Evolutionary conservation across 2,797 vertebrate species (phyloP).

Genomic region (Characodon lateralis): DNA sequence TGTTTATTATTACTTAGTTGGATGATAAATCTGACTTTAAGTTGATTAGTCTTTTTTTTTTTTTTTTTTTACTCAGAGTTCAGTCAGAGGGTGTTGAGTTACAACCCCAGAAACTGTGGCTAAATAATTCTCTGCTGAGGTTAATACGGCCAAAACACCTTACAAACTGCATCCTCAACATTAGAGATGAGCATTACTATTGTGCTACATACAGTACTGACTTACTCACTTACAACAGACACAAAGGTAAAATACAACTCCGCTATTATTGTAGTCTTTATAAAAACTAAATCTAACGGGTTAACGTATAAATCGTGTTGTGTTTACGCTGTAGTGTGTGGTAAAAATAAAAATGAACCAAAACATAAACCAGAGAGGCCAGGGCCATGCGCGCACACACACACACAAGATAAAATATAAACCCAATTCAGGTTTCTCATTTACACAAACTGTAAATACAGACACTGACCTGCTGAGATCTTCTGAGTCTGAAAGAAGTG

Average conservation of each 20-base stretch:
- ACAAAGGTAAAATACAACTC: constrained; percentile 68
- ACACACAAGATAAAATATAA: constrained; percentile 29
- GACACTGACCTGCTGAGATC: constrained; percentile 62
- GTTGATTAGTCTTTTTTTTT: background rate
- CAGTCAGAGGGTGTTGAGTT: background rate
- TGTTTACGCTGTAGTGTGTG: constrained; percentile 64
- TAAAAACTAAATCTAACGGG: constrained; percentile 68
- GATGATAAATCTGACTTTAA: constrained; percentile 4
- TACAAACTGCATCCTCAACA: constrained; percentile 63
- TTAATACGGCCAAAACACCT: constrained; percentile 38
- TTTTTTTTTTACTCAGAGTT: background rate
- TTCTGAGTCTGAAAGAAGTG: constrained; percentile 53
- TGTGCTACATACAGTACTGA: constrained; percentile 77
- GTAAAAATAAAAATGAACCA: constrained; percentile 65
- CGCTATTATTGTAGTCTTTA: constrained; percentile 66
- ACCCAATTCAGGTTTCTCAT: constrained; percentile 52
- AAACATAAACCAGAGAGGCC: constrained; percentile 50
- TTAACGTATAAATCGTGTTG: constrained; percentile 62
- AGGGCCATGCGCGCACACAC: background rate
- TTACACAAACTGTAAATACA: constrained; percentile 60
- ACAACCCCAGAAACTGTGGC: constrained; percentile 17
- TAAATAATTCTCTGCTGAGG: constrained; percentile 9
- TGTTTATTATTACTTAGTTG: constrained; percentile 1
- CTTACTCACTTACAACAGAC: constrained; percentile 71
- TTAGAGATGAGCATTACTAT: constrained; percentile 65